Evolutionary conservation across 1,140 invertebrate species (phyloP).

Genomic region (Drosophila bipectinata): DNA sequence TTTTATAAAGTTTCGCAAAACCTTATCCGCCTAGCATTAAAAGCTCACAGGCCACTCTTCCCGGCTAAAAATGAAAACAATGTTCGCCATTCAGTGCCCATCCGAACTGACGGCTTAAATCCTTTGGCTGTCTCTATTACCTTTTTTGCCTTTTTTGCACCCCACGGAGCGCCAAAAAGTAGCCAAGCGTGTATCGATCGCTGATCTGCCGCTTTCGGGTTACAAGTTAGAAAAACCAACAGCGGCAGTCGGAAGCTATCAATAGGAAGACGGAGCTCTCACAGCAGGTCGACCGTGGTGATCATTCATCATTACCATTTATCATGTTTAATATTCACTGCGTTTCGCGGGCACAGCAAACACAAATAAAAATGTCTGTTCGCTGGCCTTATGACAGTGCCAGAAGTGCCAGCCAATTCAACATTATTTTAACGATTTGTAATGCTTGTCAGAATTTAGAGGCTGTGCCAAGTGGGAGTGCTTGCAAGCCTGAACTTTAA

Average conservation of each 20-base stretch:
- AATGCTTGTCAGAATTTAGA: conserved; percentile 68
- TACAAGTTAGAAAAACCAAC: conserved; percentile 78
- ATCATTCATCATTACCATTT: conserved; percentile 73
- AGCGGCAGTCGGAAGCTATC: conserved; percentile 52
- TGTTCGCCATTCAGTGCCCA: conserved; percentile 69
- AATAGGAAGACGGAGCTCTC: conserved; percentile 57
- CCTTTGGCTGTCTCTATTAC: conserved; percentile 59
- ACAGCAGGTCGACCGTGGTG: conserved; percentile 53
- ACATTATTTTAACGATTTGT: conserved; percentile 69
- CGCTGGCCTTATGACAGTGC: conserved; percentile 65
- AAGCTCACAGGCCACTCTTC: not conserved
- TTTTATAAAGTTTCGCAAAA: not conserved
- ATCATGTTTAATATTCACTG: conserved; percentile 62
- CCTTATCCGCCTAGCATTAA: not conserved
- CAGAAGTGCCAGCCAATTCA: conserved; percentile 23
- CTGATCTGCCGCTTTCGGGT: conserved; percentile 63
- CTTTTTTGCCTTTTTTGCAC: conserved; percentile 28
- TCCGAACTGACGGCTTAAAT: conserved; percentile 55
- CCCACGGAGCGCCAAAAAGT: conserved; percentile 75
- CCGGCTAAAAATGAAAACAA: conserved; percentile 41
- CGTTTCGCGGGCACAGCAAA: conserved; percentile 56
- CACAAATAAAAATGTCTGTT: conserved; percentile 77
- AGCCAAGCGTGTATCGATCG: conserved; percentile 73
- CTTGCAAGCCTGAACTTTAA: conserved; percentile 17
- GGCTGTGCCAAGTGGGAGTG: conserved; percentile 45